phyloP scores from a whole-genome alignment of 2,797 vertebrate genomes.

The Enteromius fasciolatus region DNA sequence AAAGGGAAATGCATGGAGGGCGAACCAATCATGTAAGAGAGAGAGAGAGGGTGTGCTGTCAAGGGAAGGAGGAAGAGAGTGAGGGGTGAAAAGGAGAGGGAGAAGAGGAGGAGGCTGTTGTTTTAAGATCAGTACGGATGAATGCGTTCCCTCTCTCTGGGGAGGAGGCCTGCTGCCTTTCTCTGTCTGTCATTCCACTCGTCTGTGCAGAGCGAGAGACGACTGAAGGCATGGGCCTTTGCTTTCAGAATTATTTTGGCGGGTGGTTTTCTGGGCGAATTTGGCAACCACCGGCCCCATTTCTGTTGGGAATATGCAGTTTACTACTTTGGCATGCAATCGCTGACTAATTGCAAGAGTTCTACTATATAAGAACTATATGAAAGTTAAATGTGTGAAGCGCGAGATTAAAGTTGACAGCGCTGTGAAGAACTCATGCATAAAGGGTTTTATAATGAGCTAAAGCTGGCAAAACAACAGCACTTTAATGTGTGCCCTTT shows the following conservation, averaged over 20 bases:
- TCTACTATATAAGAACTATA: not conserved
- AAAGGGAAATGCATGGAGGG: conserved; percentile 45
- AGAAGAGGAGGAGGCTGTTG: conserved; percentile 70
- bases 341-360: conserved; percentile 12
- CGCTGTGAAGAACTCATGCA: conserved; percentile 20
- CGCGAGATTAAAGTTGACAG: conserved; percentile 21
- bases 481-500: conserved; percentile 6
- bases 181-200: conserved; percentile 75
- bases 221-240: conserved; percentile 60
- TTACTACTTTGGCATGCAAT: conserved; percentile 19
- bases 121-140: conserved; percentile 83
- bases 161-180: conserved; percentile 71
- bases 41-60: conserved; percentile 43
- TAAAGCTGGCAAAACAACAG: conserved; percentile 34
- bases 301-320: not conserved
- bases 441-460: conserved; percentile 32
- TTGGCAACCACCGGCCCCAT: not conserved
- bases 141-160: conserved; percentile 70
- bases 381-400: conserved; percentile 19
- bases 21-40: conserved; percentile 43
- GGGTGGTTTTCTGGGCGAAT: conserved; percentile 3
- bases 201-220: conserved; percentile 59
- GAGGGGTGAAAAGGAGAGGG: conserved; percentile 51
- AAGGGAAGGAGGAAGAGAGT: conserved; percentile 42
- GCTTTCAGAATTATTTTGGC: conserved; percentile 19